These are phyloP conservation scores for Rhingia campestris DNA, from an alignment of 2,888 invertebrate species.

Conservation along the genomic window DNA sequence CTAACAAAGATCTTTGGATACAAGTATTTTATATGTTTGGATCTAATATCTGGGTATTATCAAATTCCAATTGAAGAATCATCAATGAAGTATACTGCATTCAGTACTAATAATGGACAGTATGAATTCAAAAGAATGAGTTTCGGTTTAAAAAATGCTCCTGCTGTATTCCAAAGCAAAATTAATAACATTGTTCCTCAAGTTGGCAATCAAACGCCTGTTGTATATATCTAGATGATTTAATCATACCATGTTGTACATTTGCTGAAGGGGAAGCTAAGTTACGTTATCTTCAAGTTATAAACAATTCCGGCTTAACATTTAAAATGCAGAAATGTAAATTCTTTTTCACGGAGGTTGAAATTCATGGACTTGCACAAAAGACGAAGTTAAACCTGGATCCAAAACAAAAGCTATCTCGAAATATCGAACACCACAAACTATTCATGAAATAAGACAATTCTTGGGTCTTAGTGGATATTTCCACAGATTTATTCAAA, in stretches of 20 bases:
- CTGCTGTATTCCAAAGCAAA: constrained; percentile 4
- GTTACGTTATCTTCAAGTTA: not conserved
- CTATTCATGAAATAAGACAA: not conserved
- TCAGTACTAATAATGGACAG: constrained; percentile 8
- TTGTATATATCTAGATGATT: not conserved
- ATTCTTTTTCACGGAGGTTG: not conserved
- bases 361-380: constrained; percentile 4
- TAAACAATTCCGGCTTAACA: too few relatives aligned
- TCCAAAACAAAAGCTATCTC: constrained; percentile 4
- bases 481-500: constrained; percentile 1
- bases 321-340: constrained; percentile 24
- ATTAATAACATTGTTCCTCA: constrained; percentile 9
- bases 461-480: constrained; percentile 8
- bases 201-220: not conserved
- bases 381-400: constrained; percentile 7
- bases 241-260: constrained; percentile 10
- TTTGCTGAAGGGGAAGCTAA: constrained; percentile 1
- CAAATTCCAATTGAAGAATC: constrained; percentile 12
- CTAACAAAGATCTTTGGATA: constrained; percentile 2
- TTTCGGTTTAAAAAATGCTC: too few relatives aligned
- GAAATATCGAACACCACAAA: too few relatives aligned
- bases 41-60: constrained; percentile 29
- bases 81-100: constrained; percentile 34
- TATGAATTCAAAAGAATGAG: too few relatives aligned
- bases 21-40: constrained; percentile 16